These are phyloP conservation scores for Petromus typicus DNA, from an alignment of 2,113 vertebrate genomes.

Conservation along the genomic window DNA sequence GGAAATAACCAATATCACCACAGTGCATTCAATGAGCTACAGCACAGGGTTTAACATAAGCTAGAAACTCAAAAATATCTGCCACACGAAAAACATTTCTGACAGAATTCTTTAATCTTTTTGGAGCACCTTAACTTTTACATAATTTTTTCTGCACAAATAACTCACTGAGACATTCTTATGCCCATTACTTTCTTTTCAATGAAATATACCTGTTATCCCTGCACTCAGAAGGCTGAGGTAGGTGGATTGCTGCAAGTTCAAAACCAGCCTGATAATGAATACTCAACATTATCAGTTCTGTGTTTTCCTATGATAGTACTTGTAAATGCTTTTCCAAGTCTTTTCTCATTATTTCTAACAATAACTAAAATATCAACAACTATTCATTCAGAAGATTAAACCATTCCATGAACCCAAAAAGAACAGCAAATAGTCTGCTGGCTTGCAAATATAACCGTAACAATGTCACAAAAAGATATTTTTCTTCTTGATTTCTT, in stretches of 20 bases:
- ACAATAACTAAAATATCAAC: neutral
- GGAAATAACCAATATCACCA: slow-evolving; percentile 2
- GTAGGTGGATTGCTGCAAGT: neutral
- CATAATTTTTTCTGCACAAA: neutral
- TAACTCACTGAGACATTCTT: neutral
- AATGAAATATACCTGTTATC: neutral
- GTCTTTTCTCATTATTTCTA: neutral
- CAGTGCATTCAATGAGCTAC: neutral
- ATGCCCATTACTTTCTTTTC: neutral
- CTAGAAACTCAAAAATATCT: slow-evolving; percentile 14
- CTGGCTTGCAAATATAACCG: neutral
- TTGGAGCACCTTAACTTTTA: neutral
- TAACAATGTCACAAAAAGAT: neutral
- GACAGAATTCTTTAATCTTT: neutral
- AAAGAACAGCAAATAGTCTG: neutral
- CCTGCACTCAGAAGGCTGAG: neutral
- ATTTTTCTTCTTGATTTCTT: neutral
- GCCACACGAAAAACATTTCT: neutral
- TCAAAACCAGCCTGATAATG: neutral
- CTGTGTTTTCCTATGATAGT: neutral
- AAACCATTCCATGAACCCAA: neutral
- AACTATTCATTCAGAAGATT: neutral
- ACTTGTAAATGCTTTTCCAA: neutral
- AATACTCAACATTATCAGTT: neutral
- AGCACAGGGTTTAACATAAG: neutral